Evolutionary conservation across 2,113 vertebrate species (phyloP).

Genomic region (Chloroceryle aenea): DNA sequence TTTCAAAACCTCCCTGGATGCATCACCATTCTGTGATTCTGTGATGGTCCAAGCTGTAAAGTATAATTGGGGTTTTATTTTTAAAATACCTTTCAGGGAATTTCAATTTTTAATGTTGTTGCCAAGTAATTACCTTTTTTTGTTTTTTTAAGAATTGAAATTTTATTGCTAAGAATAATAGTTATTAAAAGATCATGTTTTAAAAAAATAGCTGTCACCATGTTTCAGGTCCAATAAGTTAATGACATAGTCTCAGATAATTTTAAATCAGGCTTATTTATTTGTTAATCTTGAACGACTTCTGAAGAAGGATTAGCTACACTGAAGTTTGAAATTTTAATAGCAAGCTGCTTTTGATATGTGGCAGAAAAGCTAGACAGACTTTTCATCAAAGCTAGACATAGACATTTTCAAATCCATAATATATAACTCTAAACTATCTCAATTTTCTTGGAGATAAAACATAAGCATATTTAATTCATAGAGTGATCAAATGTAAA

Average conservation of each 20-base stretch:
- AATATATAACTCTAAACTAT: not conserved
- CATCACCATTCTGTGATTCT: too few relatives aligned
- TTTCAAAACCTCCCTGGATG: too few relatives aligned
- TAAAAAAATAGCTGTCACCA: not conserved
- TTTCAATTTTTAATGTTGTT: not conserved
- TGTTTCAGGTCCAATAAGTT: not conserved
- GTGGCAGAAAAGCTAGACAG: slow-evolving; percentile 12
- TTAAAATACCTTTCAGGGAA: not conserved
- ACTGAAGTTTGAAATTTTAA: slow-evolving; percentile 25
- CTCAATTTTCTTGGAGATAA: not conserved
- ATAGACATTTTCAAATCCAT: not conserved
- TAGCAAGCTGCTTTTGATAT: not conserved
- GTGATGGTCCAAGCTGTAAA: not conserved
- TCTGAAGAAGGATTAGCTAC: slow-evolving; percentile 35
- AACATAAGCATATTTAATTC: not conserved
- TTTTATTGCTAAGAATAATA: not conserved
- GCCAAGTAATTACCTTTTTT: not conserved
- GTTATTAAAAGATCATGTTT: not conserved
- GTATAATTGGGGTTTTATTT: not conserved
- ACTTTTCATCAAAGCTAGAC: slow-evolving; percentile 4
- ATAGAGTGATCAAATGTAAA: not conserved
- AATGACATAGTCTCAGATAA: not conserved
- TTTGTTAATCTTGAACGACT: not conserved
- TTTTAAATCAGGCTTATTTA: slow-evolving; percentile 7
- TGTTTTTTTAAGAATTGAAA: too few relatives aligned